Evolutionary conservation across 2,113 vertebrate genomes (phyloP).

Genomic region (Lophius piscatorius): DNA sequence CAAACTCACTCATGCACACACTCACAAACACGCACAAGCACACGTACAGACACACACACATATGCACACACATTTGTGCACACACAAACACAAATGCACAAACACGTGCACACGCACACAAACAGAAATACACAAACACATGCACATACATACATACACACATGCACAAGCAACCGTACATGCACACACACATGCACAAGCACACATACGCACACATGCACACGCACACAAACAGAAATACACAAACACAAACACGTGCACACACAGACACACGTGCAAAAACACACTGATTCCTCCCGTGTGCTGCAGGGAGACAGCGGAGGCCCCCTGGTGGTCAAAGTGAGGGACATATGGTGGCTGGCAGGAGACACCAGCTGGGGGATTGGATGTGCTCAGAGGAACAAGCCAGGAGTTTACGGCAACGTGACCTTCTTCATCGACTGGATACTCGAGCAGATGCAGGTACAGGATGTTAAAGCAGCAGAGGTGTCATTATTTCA

Average conservation of each 20-base stretch:
- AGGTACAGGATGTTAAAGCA: constrained; percentile 75
- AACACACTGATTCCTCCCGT: background rate
- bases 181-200: background rate
- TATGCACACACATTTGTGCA: too few relatives aligned
- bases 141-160: too few relatives aligned
- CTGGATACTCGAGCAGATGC: constrained; percentile 88
- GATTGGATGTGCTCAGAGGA: constrained; percentile 81
- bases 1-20: too few relatives aligned
- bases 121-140: too few relatives aligned
- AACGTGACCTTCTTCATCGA: constrained; percentile 84
- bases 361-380: constrained; percentile 94
- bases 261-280: background rate
- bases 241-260: too few relatives aligned
- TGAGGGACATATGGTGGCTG: constrained; percentile 87
- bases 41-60: background rate
- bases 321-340: constrained; percentile 85
- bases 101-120: too few relatives aligned
- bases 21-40: too few relatives aligned
- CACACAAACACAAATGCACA: too few relatives aligned
- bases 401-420: constrained; percentile 88
- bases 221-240: rapidly evolving
- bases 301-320: constrained; percentile 91
- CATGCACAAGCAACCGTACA: too few relatives aligned
- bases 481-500: background rate
- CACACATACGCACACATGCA: background rate